Base-by-base conservation (phyloP, 2,888 invertebrate genomes). In the Diadromus collaris region DNA sequence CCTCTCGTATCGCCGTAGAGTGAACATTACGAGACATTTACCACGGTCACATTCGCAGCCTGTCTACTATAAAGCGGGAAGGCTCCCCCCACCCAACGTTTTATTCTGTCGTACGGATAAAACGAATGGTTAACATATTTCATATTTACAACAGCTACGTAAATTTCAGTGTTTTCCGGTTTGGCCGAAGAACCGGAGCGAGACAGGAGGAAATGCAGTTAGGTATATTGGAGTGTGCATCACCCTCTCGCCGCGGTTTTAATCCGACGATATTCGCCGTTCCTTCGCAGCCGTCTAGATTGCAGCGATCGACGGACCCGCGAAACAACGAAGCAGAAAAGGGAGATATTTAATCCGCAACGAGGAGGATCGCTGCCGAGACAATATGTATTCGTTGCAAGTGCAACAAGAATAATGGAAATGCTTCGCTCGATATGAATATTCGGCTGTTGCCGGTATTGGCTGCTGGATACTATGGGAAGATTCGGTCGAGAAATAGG, bases 51-150 rank as follows among this genome's bases (percentile, higher is more conserved):
- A 58, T 19, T 38, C 51, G 44, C 19, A 58, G 29, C 10, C 41
- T 48, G 64, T 60, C 58, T 60, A 19, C 68, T 34, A 65, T 58
- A 73, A 73, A 73, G 29, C 34, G 72, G 7, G 21, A 41, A 38
- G 38, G 29, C 16, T 16, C 38, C 34, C 34, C 34, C 34, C 9
- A 3, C 13, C 44, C 29, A 63, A 56, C 27, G 29, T 65, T 65
- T 58, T 44, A 56, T 44, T 46, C 24, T 44, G n/a, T 32, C 51
- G 63, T 21, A 38, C 32, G 56, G 21, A 21, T 38, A 63, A 27
- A 48, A 21, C 61, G 19, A 21, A 73, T 16, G 44, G 19, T 65
- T 46, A 51, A 29, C 21, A 21, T 29, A 34, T 72, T 56, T 71
- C 51, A 63, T 51, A 63, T 63, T 71, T 63, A 19, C 54, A 63